A percentile compares a stretch with the other conserved stretches of the same genome.
These are phyloP conservation scores for Phasia obesa DNA, from an alignment of 2,888 invertebrate genomes.

Conservation along the genomic window DNA sequence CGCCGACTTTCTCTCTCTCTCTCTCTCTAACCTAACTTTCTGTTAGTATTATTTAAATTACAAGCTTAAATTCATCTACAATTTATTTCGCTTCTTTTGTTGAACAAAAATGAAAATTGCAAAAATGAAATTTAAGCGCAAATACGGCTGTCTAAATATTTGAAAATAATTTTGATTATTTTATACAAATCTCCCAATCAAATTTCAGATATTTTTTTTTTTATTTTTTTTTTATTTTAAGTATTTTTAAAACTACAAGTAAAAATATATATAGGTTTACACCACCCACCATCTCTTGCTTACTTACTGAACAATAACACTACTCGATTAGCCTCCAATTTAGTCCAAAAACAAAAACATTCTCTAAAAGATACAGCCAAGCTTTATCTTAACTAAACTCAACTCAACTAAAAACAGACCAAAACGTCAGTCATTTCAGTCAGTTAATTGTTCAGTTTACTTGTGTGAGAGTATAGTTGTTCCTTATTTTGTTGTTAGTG, in stretches of 20 bases:
- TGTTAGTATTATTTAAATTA: constrained; percentile 39
- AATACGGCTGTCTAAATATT: constrained; percentile 83
- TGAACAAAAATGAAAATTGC: constrained; percentile 78
- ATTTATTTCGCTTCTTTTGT: constrained; percentile 51
- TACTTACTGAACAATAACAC: not conserved
- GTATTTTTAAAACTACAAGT: constrained; percentile 47
- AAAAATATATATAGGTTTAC: constrained; percentile 19
- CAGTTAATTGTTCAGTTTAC: constrained; percentile 5
- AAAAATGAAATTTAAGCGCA: constrained; percentile 82
- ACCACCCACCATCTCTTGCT: not conserved
- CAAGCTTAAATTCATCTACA: constrained; percentile 21
- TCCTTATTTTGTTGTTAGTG: constrained; percentile 41
- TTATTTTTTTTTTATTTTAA: constrained; percentile 20
- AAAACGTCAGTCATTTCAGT: not conserved
- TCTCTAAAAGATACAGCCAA: constrained; percentile 33
- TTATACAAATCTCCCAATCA: constrained; percentile 34
- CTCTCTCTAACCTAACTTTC: not conserved
- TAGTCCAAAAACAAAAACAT: not conserved
- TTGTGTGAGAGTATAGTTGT: constrained; percentile 18
- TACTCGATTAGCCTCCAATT: not conserved
- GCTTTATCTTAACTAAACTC: constrained; percentile 28
- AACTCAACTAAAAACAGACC: not conserved
- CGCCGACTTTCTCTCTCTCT: too few relatives aligned
- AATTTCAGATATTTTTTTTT: constrained; percentile 62
- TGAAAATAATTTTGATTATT: constrained; percentile 76